Conservation (phyloP, 1,140 invertebrate species). For the Trichonephila inaurata region DNA sequence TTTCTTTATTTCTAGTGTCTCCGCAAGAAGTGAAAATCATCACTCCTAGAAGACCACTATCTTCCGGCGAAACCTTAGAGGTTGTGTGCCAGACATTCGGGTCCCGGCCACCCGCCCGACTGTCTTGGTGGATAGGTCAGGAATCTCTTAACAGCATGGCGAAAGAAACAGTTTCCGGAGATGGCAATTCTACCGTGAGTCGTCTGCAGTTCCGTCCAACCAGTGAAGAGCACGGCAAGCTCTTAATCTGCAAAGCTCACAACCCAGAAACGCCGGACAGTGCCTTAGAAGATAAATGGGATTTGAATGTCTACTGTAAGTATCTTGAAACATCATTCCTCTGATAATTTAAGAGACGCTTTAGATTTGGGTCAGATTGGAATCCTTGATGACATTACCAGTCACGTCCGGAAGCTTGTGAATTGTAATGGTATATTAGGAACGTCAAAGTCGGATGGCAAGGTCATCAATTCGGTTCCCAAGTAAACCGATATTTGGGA, state of each 20-base stretch:
- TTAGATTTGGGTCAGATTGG: slow-evolving; percentile 28
- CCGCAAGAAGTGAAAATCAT: slow-evolving; percentile 86
- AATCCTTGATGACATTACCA: not conserved
- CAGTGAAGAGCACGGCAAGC: slow-evolving; percentile 91
- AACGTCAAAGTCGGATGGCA: not conserved
- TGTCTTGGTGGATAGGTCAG: slow-evolving; percentile 89
- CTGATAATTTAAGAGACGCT: not conserved
- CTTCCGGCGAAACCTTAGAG: slow-evolving; percentile 82
- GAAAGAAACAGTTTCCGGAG: slow-evolving; percentile 71
- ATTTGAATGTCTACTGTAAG: slow-evolving; percentile 92
- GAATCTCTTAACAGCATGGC: slow-evolving; percentile 81
- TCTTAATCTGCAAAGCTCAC: slow-evolving; percentile 90
- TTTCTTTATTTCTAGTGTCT: slow-evolving; percentile 85
- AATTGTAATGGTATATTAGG: not conserved
- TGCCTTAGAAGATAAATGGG: slow-evolving; percentile 90
- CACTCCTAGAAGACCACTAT: slow-evolving; percentile 72
- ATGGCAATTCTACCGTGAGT: slow-evolving; percentile 76
- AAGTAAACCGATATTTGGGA: not conserved
- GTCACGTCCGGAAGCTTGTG: not conserved
- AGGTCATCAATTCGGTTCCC: not conserved
- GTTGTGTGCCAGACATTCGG: slow-evolving; percentile 91
- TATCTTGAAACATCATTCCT: slow-evolving; percentile 72
- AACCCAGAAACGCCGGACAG: slow-evolving; percentile 84
- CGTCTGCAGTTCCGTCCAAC: slow-evolving; percentile 81
- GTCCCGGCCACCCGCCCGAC: slow-evolving; percentile 90